phyloP scores from a whole-genome alignment of 1,140 invertebrate species.

The Tetramorium parvispinum region DNA sequence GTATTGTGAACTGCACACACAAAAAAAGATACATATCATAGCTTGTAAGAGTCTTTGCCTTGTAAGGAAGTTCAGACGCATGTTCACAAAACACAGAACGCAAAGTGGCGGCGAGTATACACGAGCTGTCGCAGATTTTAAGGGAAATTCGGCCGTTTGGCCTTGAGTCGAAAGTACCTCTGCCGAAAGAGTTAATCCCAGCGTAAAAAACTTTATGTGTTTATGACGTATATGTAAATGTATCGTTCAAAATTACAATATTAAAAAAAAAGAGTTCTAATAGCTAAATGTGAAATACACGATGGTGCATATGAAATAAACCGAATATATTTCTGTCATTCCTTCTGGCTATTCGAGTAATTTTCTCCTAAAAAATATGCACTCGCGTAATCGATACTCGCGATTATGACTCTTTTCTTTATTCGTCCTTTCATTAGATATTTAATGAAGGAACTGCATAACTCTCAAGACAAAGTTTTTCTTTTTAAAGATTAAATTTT shows the following conservation, averaged over 20 bases:
- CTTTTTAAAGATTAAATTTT: background rate
- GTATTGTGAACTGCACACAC: slow-evolving; percentile 48
- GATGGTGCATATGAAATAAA: slow-evolving; percentile 68
- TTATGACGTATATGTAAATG: slow-evolving; percentile 70
- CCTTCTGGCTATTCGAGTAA: slow-evolving; percentile 25
- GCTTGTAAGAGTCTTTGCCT: slow-evolving; percentile 56
- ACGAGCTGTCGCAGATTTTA: slow-evolving; percentile 49
- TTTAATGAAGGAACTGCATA: background rate
- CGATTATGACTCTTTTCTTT: background rate
- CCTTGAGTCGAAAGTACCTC: slow-evolving; percentile 78
- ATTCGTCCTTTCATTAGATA: background rate
- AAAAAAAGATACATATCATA: slow-evolving; percentile 72
- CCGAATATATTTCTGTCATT: slow-evolving; percentile 61
- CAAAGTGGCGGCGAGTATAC: slow-evolving; percentile 46
- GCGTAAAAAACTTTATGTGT: slow-evolving; percentile 71
- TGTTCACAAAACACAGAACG: slow-evolving; percentile 35
- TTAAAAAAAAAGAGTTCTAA: slow-evolving; percentile 68
- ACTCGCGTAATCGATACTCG: background rate
- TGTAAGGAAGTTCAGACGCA: slow-evolving; percentile 38
- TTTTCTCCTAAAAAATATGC: slow-evolving; percentile 16
- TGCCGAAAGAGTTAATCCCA: slow-evolving; percentile 71
- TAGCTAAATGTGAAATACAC: slow-evolving; percentile 75
- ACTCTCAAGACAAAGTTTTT: background rate
- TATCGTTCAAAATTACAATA: slow-evolving; percentile 74
- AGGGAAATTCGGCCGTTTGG: slow-evolving; percentile 64